Base-by-base conservation (phyloP, 2,113 vertebrate genomes). In the Centropus bengalensis region DNA sequence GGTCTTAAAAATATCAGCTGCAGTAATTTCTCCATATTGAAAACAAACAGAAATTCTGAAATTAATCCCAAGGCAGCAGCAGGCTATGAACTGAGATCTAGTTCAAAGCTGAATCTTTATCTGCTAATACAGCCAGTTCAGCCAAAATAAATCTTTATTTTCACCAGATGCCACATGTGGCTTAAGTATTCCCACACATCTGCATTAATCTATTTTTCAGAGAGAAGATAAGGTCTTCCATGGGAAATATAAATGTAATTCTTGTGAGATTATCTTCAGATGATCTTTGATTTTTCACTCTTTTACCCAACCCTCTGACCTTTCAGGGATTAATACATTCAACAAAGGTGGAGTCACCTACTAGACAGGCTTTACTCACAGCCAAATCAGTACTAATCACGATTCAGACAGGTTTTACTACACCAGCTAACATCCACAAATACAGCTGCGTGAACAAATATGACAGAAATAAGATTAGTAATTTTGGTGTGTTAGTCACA, bases 61-160 rank as follows among this genome's bases (percentile, higher is more conserved):
- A 94, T 95, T 91, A 96, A 96, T 97, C 94, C 93, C 94, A 88
- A 93, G 80, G 89, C 60, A 94, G 79, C 89, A 93, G 82, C 79
- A 95, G 91, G 89, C 89, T 96, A 91, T 83, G 91, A 96, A 96
- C 89, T 96, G 77, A 96, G 88, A 95, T 90, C 85, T 96, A 91
- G 93, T 97, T 96, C 96, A 97, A 97, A 97, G 95, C 36, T 0
- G 13, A 73, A 83, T 94, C 44, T 86, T 85, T 96, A 93, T 97
- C 91, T 95, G 88, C 47, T 94, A 89, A 95, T 86, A 88, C 64
- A 63, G 24, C 33, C 47, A 83, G 82, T 85, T 91, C 79, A 89
- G 93, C 94, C 96, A 97, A 97, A 97, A 91, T 80, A 97, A 96
- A 96, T 91, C 85, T 96, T 96, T 97, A 86, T 95, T 95, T 96